phyloP scores from a whole-genome alignment of 1,140 invertebrate genomes.

The Drosophila guanche region DNA sequence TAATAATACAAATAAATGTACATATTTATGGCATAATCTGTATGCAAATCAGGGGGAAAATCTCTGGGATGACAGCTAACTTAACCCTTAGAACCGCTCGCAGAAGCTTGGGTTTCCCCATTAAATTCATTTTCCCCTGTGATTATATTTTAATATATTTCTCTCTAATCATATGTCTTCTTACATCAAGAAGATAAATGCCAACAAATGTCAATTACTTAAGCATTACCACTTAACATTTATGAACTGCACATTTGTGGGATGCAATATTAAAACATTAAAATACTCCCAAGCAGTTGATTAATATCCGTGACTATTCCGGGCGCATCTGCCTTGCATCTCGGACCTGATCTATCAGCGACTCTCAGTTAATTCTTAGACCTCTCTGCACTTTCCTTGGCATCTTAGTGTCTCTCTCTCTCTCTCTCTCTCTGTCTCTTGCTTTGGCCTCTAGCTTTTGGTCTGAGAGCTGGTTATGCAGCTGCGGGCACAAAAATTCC shows the following conservation, averaged over 20 bases:
- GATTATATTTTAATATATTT: constrained; percentile 7
- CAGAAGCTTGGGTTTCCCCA: too few relatives aligned
- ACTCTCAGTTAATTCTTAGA: background rate
- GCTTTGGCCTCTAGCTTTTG: background rate
- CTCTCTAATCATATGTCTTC: background rate
- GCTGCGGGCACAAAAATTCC: constrained; percentile 43
- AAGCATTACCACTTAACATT: background rate
- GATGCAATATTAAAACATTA: background rate
- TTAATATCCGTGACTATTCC: constrained; percentile 24
- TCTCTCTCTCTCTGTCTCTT: constrained; percentile 3
- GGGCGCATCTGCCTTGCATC: constrained; percentile 13
- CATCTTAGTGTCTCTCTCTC: too few relatives aligned
- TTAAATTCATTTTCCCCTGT: too few relatives aligned
- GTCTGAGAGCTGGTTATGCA: constrained; percentile 38
- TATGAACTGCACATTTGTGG: constrained; percentile 28
- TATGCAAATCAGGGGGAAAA: too few relatives aligned
- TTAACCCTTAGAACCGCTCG: too few relatives aligned
- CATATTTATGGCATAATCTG: too few relatives aligned
- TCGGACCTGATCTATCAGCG: constrained; percentile 7
- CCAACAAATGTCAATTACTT: background rate
- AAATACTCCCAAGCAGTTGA: background rate
- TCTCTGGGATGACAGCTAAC: too few relatives aligned
- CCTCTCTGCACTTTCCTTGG: background rate
- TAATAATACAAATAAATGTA: too few relatives aligned
- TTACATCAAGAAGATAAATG: background rate